Base-by-base conservation (phyloP, 1,140 invertebrate genomes). In the Leptonema lineaticorne region DNA sequence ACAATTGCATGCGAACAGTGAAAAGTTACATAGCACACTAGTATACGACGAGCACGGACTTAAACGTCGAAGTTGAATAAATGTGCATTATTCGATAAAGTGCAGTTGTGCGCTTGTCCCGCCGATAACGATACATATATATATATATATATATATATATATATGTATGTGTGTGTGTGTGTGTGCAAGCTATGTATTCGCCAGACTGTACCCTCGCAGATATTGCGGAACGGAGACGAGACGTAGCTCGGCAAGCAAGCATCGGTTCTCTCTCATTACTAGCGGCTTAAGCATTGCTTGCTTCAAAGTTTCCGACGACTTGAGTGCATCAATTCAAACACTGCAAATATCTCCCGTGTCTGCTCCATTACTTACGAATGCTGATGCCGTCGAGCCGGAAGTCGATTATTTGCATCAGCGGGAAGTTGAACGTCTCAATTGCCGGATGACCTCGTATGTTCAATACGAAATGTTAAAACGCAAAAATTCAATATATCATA, bases 81-180 rank as follows among this genome's bases (percentile, higher is more conserved):
- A 41, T 41, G 37, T 41, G 37, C 37, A 41, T 41, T 41, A 14
- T 9, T 41, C 37, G 37, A 41, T 41, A 41, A 9, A 16, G 16
- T 41, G 37, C 37, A 41, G 16, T 16, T 41, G n/a, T n/a, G 37
- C 37, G 16, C 37, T 41, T 41, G 30, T 33, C 30, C 11, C 30
- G 45, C 50, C 62, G 45, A 64, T 64, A 64, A 64, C 62, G 50
- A 64, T 64, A 64, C 62, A 50, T 64, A 45, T 64, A 46, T n/a
- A n/a, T n/a, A n/a, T n/a, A n/a, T n/a, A n/a, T n/a, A n/a, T n/a
- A n/a, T n/a, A n/a, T n/a, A n/a, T n/a, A n/a, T n/a, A n/a, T n/a
- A n/a, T n/a, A n/a, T n/a, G n/a, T n/a, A n/a, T n/a, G n/a, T n/a
- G n/a, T n/a, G n/a, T n/a, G n/a, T n/a, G n/a, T n/a, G n/a, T n/a